Base-by-base conservation (phyloP, 2,888 invertebrate genomes). In the Diarsia brunnea region DNA sequence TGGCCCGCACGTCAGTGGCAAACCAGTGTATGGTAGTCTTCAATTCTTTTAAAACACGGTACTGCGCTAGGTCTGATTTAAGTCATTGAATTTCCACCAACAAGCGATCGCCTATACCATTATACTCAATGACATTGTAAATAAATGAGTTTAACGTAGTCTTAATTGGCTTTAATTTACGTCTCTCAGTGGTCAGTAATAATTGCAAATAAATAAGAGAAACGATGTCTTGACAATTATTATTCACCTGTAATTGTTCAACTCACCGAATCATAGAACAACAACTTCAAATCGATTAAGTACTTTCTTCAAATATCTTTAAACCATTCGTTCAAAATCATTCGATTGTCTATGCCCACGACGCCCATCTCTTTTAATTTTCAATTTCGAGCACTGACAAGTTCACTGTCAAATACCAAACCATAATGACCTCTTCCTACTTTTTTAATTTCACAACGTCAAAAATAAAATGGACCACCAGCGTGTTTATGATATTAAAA, bases 381-480 rank as follows among this genome's bases (percentile, higher is more conserved):
- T 80, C 16, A 49, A 74, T 63, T 63, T 71, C 47, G 10, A 27
- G 51, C 78, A 81, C 16, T 76, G 74, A 79, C 81, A 80, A 81
- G 70, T 82, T 82, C 53, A 77, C 73, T 71, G 73, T 66, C 78
- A 84, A 77, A 75, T 70, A 80, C 84, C 84, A 63, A 55, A 68
- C 81, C 88, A 82, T 83, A 88, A 90, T 89, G 87, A 92, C 90
- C 90, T 89, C 89, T 89, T 90, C 85, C 83, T 83, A 82, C n/a
- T 61, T 75, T 86, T 84, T 85, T 73, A 77, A 73, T 75, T 70
- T 73, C 73, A 76, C 61, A 31, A 72, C 47, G 81, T 87, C 72
- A 90, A 90, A 88, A 84, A 87, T 84, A 87, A 55, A 85, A 78
- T 84, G 73, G 93, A 93, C 93, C 94, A 93, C 93, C 93, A 88